Base-by-base conservation (phyloP, 2,888 invertebrate genomes). In the Dryobota labecula region DNA sequence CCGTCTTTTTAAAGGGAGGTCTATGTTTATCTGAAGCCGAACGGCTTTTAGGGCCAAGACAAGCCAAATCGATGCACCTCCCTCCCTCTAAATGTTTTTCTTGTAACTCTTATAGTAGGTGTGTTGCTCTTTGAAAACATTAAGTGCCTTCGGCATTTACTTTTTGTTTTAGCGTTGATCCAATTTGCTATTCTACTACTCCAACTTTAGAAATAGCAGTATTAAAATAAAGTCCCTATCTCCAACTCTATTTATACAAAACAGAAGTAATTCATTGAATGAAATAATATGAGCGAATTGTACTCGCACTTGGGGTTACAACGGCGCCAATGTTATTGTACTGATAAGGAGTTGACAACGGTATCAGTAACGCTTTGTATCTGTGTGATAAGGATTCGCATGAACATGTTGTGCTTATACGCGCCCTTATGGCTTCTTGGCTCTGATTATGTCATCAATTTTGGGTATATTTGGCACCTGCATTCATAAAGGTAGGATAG, bases 301-400 rank as follows among this genome's bases (percentile, higher is more conserved):
- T 73, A 69, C 58, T 77, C 63, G 24, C 65, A 33, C 73, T 73
- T 82, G 73, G 68, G 73, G 68, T 66, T 65, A 82, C 82, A 63
- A 43, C 56, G 79, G 74, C 83, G 80, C 63, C 83, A 83, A 75
- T 81, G 83, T 81, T 83, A 78, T 80, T 83, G 83, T 79, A 56
- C 58, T 45, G 83, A 83, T 79, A 79, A 68, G 45, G 33, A 43
- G 51, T 70, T 80, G 49, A 76, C 77, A 66, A 70, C 62, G 58
- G 27, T 78, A 80, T 78, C 78, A 76, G 63, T 61, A 67, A 69
- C 74, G 70, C 63, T 61, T 70, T 72, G 77, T 82, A 78, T 84
- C 76, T 71, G 30, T 43, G 64, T 49, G 84, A 84, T 83, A 82
- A 70, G 43, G 54, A 36, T 43, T 43, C 49, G 53, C 57, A 43